Conservation (phyloP, 2,113 vertebrate species). For the Hippocampus mohnikei region DNA sequence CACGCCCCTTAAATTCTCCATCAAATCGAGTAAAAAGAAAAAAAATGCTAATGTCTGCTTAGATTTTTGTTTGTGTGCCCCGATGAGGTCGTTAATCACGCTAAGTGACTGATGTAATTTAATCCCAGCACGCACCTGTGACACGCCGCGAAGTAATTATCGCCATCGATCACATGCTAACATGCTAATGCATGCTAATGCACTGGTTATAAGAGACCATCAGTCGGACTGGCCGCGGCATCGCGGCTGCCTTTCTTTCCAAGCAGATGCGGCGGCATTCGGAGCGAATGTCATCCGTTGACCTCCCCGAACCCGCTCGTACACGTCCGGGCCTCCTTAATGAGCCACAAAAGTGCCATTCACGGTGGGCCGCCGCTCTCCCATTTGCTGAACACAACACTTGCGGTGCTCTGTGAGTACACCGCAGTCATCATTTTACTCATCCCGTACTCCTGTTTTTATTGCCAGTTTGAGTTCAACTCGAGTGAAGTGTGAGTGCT, state of each 20-base stretch:
- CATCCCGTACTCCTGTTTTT: background rate
- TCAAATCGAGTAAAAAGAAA: background rate
- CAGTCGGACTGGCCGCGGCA: background rate
- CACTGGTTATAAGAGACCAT: background rate
- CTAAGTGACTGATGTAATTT: conserved; percentile 3
- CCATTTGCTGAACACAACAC: conserved; percentile 1
- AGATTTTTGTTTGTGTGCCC: background rate
- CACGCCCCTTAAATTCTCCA: too few species aligned
- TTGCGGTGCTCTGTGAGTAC: background rate
- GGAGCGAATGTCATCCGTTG: background rate
- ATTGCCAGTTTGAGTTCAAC: background rate
- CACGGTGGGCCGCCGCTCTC: background rate
- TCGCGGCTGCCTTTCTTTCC: background rate
- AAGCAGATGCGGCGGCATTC: background rate
- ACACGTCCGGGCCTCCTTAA: background rate
- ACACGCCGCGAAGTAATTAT: conserved; percentile 5
- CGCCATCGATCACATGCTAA: background rate
- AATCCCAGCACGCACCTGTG: conserved; percentile 11
- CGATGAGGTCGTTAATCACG: background rate
- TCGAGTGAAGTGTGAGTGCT: background rate
- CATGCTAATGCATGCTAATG: background rate
- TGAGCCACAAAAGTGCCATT: conserved; percentile 1
- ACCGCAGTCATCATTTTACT: conserved; percentile 6
- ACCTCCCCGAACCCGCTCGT: background rate
- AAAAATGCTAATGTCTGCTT: background rate